Percentiles rank a stretch among this genome's conserved stretches.
These are phyloP conservation scores for Euwallacea similis DNA, from an alignment of 1,140 invertebrate species.

Conservation along the genomic window DNA sequence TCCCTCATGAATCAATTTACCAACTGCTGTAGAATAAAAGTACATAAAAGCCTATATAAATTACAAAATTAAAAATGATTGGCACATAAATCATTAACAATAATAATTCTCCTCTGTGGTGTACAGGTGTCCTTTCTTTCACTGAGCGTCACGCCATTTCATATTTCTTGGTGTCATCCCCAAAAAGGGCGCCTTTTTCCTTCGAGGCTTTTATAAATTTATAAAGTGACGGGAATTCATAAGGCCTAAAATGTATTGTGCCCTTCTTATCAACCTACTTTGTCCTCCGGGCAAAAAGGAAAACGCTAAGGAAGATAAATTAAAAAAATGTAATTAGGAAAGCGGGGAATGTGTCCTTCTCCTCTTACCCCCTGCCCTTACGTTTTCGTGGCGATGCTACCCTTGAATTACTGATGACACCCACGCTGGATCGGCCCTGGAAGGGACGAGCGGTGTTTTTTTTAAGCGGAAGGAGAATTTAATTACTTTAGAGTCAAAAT, in stretches of 20 bases:
- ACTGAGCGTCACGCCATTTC: slow-evolving; percentile 25
- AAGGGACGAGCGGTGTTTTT: slow-evolving; percentile 4
- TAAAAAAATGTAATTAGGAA: slow-evolving; percentile 31
- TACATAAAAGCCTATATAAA: too few species aligned
- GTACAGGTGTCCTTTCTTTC: slow-evolving; percentile 20
- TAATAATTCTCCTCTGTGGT: background rate
- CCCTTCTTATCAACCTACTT: slow-evolving; percentile 30
- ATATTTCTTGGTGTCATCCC: slow-evolving; percentile 21
- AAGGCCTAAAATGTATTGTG: slow-evolving; percentile 29
- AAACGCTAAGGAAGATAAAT: slow-evolving; percentile 31
- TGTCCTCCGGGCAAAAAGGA: slow-evolving; percentile 26
- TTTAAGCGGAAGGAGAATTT: slow-evolving; percentile 9
- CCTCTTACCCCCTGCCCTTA: slow-evolving; percentile 4
- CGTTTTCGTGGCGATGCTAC: slow-evolving; percentile 17
- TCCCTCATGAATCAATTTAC: too few species aligned
- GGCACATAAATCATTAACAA: background rate
- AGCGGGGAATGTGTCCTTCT: slow-evolving; percentile 12
- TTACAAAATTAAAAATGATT: background rate
- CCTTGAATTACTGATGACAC: slow-evolving; percentile 24
- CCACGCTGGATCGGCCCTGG: slow-evolving; percentile 13
- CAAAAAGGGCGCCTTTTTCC: slow-evolving; percentile 16
- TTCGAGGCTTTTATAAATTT: slow-evolving; percentile 27
- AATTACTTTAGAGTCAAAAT: slow-evolving; percentile 6
- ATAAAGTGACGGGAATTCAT: slow-evolving; percentile 32
- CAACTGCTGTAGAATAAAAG: too few species aligned